These are phyloP conservation scores for Eustalomyia histrio DNA, from an alignment of 2,888 invertebrate genomes.

Conservation along the genomic window DNA sequence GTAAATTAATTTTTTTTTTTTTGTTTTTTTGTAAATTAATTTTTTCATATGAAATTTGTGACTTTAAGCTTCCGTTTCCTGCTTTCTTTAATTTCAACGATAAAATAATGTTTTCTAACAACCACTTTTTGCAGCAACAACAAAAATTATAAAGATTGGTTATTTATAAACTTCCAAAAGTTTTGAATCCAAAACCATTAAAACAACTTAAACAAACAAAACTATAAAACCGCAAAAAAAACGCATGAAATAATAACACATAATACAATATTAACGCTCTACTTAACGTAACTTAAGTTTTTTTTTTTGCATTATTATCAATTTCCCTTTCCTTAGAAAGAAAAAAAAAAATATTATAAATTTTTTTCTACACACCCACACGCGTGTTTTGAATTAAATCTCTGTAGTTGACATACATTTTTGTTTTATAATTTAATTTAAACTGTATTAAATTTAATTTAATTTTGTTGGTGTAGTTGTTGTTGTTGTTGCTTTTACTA, in stretches of 20 bases:
- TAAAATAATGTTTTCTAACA: neutral
- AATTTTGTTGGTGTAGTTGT: no score
- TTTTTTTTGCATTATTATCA: conserved; percentile 41
- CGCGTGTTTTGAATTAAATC: conserved; percentile 61
- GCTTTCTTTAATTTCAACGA: neutral
- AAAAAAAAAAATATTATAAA: neutral
- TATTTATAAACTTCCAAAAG: neutral
- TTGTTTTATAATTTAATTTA: conserved; percentile 26
- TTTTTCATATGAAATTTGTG: neutral
- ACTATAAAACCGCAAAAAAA: neutral
- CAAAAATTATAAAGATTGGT: neutral
- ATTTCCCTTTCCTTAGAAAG: conserved; percentile 62
- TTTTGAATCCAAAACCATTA: neutral
- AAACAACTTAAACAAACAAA: neutral
- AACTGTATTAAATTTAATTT: conserved; percentile 33
- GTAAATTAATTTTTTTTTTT: no score
- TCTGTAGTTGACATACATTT: conserved; percentile 62
- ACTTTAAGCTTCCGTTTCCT: neutral
- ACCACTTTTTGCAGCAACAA: neutral
- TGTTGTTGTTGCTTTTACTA: conserved; percentile 29
- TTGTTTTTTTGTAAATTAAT: no score
- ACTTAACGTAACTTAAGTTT: conserved; percentile 42
- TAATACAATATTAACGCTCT: conserved; percentile 51
- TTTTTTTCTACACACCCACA: conserved; percentile 51
- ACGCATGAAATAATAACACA: no score